Conservation (phyloP, 2,888 invertebrate genomes). For the Stegana nigrithorax region DNA sequence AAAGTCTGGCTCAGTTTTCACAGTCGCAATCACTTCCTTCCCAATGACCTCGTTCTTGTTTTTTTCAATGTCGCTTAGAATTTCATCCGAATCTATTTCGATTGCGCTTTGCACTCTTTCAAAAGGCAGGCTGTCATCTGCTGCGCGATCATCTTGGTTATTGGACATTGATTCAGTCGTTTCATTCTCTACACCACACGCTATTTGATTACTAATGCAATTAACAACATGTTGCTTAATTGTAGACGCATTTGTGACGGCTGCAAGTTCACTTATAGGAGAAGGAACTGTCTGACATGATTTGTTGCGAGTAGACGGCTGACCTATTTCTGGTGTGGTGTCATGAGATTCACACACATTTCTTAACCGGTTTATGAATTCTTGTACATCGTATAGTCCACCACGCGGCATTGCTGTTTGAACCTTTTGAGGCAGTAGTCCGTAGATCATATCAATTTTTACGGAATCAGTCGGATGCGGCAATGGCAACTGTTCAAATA, state of each 20-base stretch:
- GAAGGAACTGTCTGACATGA: too few relatives aligned
- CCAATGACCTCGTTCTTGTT: constrained; percentile 11
- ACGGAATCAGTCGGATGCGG: constrained; percentile 21
- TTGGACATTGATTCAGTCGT: too few relatives aligned
- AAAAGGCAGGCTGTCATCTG: too few relatives aligned
- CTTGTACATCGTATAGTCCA: constrained; percentile 8
- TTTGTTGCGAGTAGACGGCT: too few relatives aligned
- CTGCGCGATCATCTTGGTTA: too few relatives aligned
- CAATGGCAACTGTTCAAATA: constrained; percentile 25
- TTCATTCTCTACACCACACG: too few relatives aligned
- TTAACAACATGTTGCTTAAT: too few relatives aligned
- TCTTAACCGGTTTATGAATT: constrained; percentile 22
- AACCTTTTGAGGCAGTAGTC: constrained; percentile 23
- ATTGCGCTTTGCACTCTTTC: too few relatives aligned
- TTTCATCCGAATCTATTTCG: too few relatives aligned
- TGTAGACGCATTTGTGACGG: too few relatives aligned
- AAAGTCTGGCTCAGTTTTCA: constrained; percentile 18
- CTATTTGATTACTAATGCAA: too few relatives aligned
- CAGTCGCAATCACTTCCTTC: not conserved
- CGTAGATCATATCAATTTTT: constrained; percentile 31
- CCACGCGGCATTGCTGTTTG: constrained; percentile 18
- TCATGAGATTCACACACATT: not conserved
- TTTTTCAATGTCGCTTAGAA: not conserved
- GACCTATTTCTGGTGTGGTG: not conserved
- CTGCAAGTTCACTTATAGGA: too few relatives aligned